Evolutionary conservation across 1,140 invertebrate species (phyloP).

Genomic region (Micrasema longulum): DNA sequence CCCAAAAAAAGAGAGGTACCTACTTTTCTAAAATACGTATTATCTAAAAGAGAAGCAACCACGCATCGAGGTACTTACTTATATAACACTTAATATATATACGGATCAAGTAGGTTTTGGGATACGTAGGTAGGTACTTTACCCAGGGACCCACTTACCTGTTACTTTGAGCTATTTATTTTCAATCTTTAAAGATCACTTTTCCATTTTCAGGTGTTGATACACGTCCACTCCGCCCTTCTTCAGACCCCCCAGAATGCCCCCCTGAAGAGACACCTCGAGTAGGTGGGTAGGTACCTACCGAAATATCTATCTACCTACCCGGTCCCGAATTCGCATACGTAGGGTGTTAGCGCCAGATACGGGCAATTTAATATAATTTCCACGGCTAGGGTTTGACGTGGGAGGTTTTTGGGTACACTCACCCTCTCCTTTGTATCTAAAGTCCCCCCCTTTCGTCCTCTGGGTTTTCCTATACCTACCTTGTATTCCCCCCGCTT

Average conservation of each 20-base stretch:
- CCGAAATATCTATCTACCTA: too few relatives aligned
- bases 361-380: constrained; percentile 56
- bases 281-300: constrained; percentile 11
- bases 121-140: too few relatives aligned
- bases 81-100: too few relatives aligned
- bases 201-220: constrained; percentile 34
- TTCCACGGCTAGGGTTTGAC: constrained; percentile 52
- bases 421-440: constrained; percentile 17
- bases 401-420: constrained; percentile 47
- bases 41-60: too few relatives aligned
- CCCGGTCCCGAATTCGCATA: constrained; percentile 46
- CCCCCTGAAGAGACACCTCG: not conserved
- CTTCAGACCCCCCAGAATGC: not conserved
- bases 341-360: constrained; percentile 51
- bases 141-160: constrained; percentile 2
- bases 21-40: too few relatives aligned
- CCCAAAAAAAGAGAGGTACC: too few relatives aligned
- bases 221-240: constrained; percentile 24
- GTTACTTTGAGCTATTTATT: constrained; percentile 32
- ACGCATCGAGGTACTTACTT: too few relatives aligned
- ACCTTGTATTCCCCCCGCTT: not conserved
- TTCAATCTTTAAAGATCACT: constrained; percentile 23
- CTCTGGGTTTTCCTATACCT: constrained; percentile 28
- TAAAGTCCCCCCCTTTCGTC: constrained; percentile 28
- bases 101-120: too few relatives aligned